Percentiles rank a stretch among this genome's conserved stretches.
These are phyloP conservation scores for Hypanus sabinus DNA, from an alignment of 2,113 vertebrate species.

Conservation along the genomic window DNA sequence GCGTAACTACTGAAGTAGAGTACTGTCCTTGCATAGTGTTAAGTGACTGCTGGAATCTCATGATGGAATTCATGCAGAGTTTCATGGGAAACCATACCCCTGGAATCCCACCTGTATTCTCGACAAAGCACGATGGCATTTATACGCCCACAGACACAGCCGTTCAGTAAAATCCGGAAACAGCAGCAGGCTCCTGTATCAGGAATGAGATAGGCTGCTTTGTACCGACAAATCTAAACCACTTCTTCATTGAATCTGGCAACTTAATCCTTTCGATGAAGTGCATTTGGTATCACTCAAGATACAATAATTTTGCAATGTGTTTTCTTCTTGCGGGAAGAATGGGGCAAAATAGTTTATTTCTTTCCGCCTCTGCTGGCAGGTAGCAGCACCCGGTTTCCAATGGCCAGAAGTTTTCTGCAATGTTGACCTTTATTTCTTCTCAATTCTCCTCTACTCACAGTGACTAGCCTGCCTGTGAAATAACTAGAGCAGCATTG, in stretches of 20 bases:
- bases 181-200: conserved; percentile 77
- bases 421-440: neutral
- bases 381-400: neutral
- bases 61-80: conserved; percentile 90
- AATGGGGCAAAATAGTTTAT: neutral
- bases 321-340: neutral
- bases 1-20: too few species aligned
- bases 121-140: conserved; percentile 71
- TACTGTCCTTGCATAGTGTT: conserved; percentile 91
- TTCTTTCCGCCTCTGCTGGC: neutral
- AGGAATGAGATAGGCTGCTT: conserved; percentile 65
- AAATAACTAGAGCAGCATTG: neutral
- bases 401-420: neutral
- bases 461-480: neutral
- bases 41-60: conserved; percentile 90
- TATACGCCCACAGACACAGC: conserved; percentile 79
- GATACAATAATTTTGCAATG: neutral
- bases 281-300: neutral
- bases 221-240: neutral
- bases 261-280: neutral
- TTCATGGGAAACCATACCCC: conserved; percentile 77
- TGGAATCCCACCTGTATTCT: conserved; percentile 71
- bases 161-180: conserved; percentile 93
- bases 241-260: neutral
- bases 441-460: neutral